Base-by-base conservation (phyloP, 2,888 invertebrate species). In the Scrobipalpa atriplicella region DNA sequence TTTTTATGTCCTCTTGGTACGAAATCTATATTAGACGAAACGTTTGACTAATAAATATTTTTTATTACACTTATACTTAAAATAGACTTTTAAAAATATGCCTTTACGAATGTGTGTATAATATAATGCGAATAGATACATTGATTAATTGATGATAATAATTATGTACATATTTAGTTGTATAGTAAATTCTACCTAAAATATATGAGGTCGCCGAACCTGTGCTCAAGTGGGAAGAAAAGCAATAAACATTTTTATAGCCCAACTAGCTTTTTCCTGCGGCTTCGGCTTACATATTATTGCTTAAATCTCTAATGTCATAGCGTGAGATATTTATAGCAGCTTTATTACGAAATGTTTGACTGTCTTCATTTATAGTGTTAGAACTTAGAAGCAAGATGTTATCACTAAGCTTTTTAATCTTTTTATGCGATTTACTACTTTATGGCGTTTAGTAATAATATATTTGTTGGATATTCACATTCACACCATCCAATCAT, bases 181-280 rank as follows among this genome's bases (percentile, higher is more conserved):
- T 83, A 89, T 88, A 89, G 84, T 87, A 85, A 84, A 87, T 86
- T 83, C 75, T 78, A 81, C 80, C 76, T 78, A 79, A 81, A 85
- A 86, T 85, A 86, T 84, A 87, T 83, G 83, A 81, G 85, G 82
- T 84, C 80, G 75, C 74, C 75, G 85, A 87, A 84, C 88, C 81
- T 75, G 70, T 71, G 78, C 77, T 78, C 78, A 85, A 88, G 85
- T 88, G 86, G 86, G 86, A 89, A 87, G 87, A 87, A 85, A 86
- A 84, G 88, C 80, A 77, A 89, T 90, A 89, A 89, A 87, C 73
- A 75, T 82, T 87, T 87, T 90, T 89, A 89, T 87, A 80, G 84
- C 77, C 78, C 77, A 76, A 82, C 81, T 79, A 79, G 80, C 78
- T 75, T 82, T 83, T 82, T 75, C 79, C 78, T 81, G 76, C 75